Evolutionary conservation across 2,888 invertebrate species (phyloP).

Genomic region (Chloromyia formosa): DNA sequence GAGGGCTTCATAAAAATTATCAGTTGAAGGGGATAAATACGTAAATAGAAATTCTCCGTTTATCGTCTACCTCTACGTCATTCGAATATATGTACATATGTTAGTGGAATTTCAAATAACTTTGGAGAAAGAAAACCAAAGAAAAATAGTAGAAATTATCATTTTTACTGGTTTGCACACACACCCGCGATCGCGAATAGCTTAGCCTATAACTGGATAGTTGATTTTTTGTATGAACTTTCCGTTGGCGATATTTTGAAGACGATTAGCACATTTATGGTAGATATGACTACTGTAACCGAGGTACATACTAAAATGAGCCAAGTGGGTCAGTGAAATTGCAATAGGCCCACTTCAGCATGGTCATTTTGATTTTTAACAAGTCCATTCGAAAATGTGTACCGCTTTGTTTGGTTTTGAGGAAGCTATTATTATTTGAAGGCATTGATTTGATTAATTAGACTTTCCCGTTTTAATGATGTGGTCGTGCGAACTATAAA

Average conservation of each 20-base stretch:
- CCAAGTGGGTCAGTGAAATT: conserved; percentile 26
- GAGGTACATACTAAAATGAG: neutral
- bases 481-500: too few relatives aligned
- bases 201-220: neutral
- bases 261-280: neutral
- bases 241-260: neutral
- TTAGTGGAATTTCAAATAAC: conserved; percentile 39
- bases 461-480: too few relatives aligned
- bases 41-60: conserved; percentile 23
- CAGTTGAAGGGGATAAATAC: neutral
- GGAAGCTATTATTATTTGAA: too few relatives aligned
- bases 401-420: too few relatives aligned
- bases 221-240: conserved; percentile 4
- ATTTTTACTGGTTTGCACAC: neutral
- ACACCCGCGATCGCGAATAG: conserved; percentile 1
- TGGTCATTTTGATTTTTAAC: too few relatives aligned
- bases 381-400: too few relatives aligned
- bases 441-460: too few relatives aligned
- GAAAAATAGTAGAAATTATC: conserved; percentile 11
- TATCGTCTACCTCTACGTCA: neutral
- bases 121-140: neutral
- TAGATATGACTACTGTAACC: conserved; percentile 2
- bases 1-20: conserved; percentile 5
- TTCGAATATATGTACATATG: conserved; percentile 23
- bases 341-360: too few relatives aligned